Evolutionary conservation across 2,797 vertebrate species (phyloP).

Genomic region (Selene dorsalis): DNA sequence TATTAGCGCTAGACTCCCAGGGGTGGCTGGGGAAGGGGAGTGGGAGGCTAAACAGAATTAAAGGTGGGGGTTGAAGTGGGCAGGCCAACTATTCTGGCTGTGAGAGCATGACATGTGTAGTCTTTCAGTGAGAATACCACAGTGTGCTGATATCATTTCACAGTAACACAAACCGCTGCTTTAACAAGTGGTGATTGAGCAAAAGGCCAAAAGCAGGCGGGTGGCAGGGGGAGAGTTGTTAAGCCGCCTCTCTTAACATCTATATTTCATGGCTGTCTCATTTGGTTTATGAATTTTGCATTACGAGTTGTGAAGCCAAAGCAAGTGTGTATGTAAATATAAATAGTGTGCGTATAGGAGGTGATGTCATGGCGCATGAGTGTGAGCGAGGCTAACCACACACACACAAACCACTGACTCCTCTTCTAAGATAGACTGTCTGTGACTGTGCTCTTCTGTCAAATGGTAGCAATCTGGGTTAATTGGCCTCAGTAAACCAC

Average conservation of each 20-base stretch:
- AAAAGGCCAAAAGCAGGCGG: conserved; percentile 65
- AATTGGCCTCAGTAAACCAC: conserved; percentile 81
- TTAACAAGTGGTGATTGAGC: conserved; percentile 71
- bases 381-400: conserved; percentile 42
- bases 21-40: conserved; percentile 58
- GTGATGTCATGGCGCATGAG: conserved; percentile 46
- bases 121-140: conserved; percentile 72
- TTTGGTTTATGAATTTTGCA: conserved; percentile 69
- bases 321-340: conserved; percentile 47
- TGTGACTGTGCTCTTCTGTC: conserved; percentile 73
- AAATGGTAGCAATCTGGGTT: conserved; percentile 83
- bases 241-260: conserved; percentile 70
- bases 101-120: conserved; percentile 70
- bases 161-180: conserved; percentile 72
- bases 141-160: conserved; percentile 56
- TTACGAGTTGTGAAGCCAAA: conserved; percentile 60
- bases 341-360: conserved; percentile 36
- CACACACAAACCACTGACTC: conserved; percentile 51
- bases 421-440: conserved; percentile 51
- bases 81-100: conserved; percentile 69
- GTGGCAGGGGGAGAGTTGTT: conserved; percentile 46
- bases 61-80: conserved; percentile 46
- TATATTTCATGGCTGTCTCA: conserved; percentile 72
- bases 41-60: conserved; percentile 73
- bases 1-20: conserved; percentile 75